Conservation (phyloP, 1,140 invertebrate species). For the Sycophila sp. region DNA sequence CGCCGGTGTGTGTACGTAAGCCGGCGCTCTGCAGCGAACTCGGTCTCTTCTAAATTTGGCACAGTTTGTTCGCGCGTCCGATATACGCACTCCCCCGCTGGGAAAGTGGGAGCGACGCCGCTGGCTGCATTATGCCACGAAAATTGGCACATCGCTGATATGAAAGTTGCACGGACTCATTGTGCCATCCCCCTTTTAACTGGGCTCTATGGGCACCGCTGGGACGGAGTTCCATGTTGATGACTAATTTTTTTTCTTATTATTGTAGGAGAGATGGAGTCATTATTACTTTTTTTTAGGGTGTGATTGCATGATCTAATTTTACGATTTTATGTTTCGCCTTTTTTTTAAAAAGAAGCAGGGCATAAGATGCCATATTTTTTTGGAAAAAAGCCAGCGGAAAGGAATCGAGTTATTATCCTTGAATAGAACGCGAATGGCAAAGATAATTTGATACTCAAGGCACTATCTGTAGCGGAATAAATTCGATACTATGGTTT, state of each 20-base stretch:
- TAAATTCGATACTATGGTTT: too few relatives aligned
- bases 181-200: slow-evolving; percentile 40
- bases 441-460: too few relatives aligned
- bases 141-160: slow-evolving; percentile 60
- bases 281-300: not conserved
- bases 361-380: too few relatives aligned
- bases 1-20: not conserved
- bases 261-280: not conserved
- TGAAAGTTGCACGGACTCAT: slow-evolving; percentile 52
- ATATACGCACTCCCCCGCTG: slow-evolving; percentile 44
- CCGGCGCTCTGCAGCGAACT: not conserved
- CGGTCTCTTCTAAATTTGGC: slow-evolving; percentile 47
- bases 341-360: too few relatives aligned
- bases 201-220: too few relatives aligned
- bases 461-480: too few relatives aligned
- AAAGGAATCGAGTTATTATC: too few relatives aligned
- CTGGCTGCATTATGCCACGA: slow-evolving; percentile 46
- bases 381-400: too few relatives aligned
- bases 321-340: too few relatives aligned
- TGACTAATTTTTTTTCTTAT: not conserved
- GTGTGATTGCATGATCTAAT: too few relatives aligned
- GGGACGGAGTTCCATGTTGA: not conserved
- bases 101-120: slow-evolving; percentile 38
- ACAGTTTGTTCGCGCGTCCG: slow-evolving; percentile 42
- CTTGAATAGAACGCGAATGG: too few relatives aligned